phyloP scores from a whole-genome alignment of 2,888 invertebrate species.

The Xylota segnis region DNA sequence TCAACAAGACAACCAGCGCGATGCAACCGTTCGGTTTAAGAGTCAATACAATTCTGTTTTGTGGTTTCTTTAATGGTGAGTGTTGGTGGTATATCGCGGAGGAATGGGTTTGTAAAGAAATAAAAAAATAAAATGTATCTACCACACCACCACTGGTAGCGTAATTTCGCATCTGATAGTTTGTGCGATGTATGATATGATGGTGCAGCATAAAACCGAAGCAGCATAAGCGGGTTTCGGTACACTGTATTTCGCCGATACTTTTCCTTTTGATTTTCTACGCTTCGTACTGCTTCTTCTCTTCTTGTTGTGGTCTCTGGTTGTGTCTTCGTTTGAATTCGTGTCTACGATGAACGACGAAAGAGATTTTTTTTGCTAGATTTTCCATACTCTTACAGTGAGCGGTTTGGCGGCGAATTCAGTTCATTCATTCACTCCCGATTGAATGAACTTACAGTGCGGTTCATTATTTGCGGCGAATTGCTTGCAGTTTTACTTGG shows the following conservation, averaged over 20 bases:
- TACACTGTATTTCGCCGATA: conserved; percentile 61
- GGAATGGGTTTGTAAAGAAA: conserved; percentile 48
- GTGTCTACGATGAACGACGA: conserved; percentile 29
- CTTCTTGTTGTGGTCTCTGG: background rate
- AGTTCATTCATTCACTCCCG: conserved; percentile 27
- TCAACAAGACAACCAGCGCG: conserved; percentile 65
- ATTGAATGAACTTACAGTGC: conserved; percentile 15
- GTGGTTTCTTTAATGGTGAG: conserved; percentile 75
- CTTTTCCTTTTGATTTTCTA: conserved; percentile 72
- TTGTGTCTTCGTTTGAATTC: conserved; percentile 18
- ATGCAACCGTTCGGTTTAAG: conserved; percentile 74
- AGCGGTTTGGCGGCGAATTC: conserved; percentile 46
- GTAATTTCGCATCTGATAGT: conserved; percentile 67
- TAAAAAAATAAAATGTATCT: conserved; percentile 45
- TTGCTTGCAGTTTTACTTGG: conserved; percentile 4
- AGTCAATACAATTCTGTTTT: conserved; percentile 76
- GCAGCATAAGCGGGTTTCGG: conserved; percentile 68
- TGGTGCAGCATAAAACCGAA: conserved; percentile 64
- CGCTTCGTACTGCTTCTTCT: conserved; percentile 39
- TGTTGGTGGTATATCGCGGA: conserved; percentile 68
- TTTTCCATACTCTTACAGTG: conserved; percentile 30
- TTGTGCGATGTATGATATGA: conserved; percentile 31
- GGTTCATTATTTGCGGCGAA: background rate
- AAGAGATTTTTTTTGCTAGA: conserved; percentile 23
- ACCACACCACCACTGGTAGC: conserved; percentile 43